Evolutionary conservation across 35 echinoderm and acorn worm species (phyloP).

Genomic region (Holothuria glaberrima): DNA sequence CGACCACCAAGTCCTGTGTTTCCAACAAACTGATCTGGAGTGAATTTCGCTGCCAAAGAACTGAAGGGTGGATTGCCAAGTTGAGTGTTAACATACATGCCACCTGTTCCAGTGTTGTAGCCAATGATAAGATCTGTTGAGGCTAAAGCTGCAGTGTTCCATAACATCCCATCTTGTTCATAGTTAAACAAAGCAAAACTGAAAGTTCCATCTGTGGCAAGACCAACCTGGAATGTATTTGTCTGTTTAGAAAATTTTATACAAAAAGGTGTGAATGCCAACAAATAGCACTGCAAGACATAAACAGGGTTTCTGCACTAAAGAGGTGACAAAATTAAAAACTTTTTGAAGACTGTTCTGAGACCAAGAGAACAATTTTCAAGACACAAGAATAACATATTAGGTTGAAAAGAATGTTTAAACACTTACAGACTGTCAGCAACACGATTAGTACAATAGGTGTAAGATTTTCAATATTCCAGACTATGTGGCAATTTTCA

Average conservation of each 20-base stretch:
- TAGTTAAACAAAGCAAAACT: conserved; percentile 93
- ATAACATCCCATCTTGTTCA: conserved; percentile 73
- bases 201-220: conserved; percentile 79
- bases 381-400: no score
- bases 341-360: no score
- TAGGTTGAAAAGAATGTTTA: no score
- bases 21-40: conserved; percentile 69
- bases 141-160: conserved; percentile 66
- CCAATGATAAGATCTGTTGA: conserved; percentile 80
- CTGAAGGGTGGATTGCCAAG: conserved; percentile 58
- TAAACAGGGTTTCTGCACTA: no score
- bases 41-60: conserved; percentile 32
- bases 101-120: conserved; percentile 63
- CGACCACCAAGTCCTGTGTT: conserved; percentile 31
- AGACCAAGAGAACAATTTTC: no score
- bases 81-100: conserved; percentile 60
- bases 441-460: no score
- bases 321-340: no score
- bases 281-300: no score
- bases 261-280: no score
- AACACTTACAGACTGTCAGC: no score
- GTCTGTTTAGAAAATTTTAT: conserved; percentile 30
- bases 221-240: conserved; percentile 91
- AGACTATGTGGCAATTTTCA: no score
- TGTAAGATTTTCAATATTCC: no score